These are phyloP conservation scores for Sphaerophoria rueppellii DNA, from an alignment of 2,888 invertebrate species.

Conservation along the genomic window DNA sequence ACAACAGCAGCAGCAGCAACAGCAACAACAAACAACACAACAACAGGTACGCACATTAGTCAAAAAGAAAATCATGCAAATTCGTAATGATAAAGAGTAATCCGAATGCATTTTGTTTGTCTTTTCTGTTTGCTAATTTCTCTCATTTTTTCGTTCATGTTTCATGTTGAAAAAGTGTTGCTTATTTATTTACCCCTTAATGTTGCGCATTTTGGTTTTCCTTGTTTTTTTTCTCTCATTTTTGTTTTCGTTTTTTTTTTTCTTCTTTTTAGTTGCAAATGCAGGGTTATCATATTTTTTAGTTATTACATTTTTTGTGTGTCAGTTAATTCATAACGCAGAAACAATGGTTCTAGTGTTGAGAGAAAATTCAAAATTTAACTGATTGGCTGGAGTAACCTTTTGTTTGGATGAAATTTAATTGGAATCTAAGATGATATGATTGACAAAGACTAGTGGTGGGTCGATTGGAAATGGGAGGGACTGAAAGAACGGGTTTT, in stretches of 20 bases:
- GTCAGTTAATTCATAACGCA: constrained; percentile 17
- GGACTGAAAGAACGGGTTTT: background rate
- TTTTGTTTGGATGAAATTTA: constrained; percentile 52
- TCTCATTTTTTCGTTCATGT: constrained; percentile 10
- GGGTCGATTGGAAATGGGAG: constrained; percentile 8
- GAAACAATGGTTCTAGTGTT: constrained; percentile 63
- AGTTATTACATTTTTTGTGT: constrained; percentile 28
- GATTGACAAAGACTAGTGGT: background rate
- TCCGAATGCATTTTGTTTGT: constrained; percentile 54
- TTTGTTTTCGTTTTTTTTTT: background rate
- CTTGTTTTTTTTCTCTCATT: background rate
- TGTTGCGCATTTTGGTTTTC: constrained; percentile 38
- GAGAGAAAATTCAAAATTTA: constrained; percentile 25
- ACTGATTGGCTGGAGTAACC: constrained; percentile 43
- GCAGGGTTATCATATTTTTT: constrained; percentile 6
- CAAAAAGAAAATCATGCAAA: constrained; percentile 82
- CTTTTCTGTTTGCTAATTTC: constrained; percentile 14
- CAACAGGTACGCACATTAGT: constrained; percentile 82
- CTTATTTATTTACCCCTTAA: constrained; percentile 49
- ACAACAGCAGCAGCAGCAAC: constrained; percentile 73
- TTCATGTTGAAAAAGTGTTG: constrained; percentile 50
- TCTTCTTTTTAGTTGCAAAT: constrained; percentile 46
- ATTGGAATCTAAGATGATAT: constrained; percentile 21
- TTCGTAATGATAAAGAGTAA: constrained; percentile 81
- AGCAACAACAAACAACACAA: constrained; percentile 77